These are phyloP conservation scores for Sarcophaga variegata DNA, from an alignment of 2,888 invertebrate species.

Conservation along the genomic window DNA sequence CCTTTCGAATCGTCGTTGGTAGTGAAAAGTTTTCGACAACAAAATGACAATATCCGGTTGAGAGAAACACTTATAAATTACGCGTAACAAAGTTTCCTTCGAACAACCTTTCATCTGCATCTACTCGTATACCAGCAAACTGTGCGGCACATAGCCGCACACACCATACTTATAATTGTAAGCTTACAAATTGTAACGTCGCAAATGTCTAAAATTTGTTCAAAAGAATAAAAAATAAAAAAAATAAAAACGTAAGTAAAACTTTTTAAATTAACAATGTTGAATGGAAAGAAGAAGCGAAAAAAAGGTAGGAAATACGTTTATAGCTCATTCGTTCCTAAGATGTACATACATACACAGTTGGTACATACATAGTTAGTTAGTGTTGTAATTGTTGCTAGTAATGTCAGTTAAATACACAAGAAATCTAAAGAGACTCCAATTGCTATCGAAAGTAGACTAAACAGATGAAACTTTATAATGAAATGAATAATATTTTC, in stretches of 20 bases:
- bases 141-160: neutral
- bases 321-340: neutral
- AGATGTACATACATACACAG: no score
- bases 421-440: no score
- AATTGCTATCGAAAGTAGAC: no score
- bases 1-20: slow-evolving; percentile 7
- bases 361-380: neutral
- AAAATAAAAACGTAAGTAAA: slow-evolving; percentile 9
- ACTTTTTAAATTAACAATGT: slow-evolving; percentile 39
- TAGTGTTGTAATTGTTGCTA: slow-evolving; percentile 12
- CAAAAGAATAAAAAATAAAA: neutral
- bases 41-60: slow-evolving; percentile 63
- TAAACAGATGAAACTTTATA: no score
- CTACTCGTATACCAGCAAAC: neutral
- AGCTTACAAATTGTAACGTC: neutral
- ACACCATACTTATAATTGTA: neutral
- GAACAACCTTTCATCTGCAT: slow-evolving; percentile 35
- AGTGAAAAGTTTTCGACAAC: slow-evolving; percentile 57
- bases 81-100: slow-evolving; percentile 41
- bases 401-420: slow-evolving; percentile 1
- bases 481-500: no score
- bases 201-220: neutral
- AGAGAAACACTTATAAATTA: slow-evolving; percentile 54
- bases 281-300: neutral
- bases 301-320: slow-evolving; percentile 1